Evolutionary conservation across 2,113 vertebrate genomes (phyloP).

Genomic region (Nyctereutes procyonoides): DNA sequence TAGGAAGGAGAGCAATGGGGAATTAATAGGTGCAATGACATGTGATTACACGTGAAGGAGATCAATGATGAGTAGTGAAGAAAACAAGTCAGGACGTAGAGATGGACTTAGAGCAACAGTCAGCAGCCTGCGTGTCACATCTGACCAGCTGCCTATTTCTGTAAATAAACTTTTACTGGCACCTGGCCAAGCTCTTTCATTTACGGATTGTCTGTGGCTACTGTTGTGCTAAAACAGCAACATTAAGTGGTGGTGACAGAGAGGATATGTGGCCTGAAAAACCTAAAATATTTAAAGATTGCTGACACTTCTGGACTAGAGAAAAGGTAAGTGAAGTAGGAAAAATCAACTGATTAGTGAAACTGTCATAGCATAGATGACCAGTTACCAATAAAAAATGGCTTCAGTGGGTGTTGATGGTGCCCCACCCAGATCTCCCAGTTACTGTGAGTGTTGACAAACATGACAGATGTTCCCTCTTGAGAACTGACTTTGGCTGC

Average conservation of each 20-base stretch:
- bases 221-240: neutral
- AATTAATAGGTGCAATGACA: neutral
- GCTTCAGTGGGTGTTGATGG: neutral
- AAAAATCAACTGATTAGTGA: neutral
- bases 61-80: neutral
- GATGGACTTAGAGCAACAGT: neutral
- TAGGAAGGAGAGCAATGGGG: neutral
- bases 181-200: neutral
- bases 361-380: neutral
- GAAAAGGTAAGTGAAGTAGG: neutral
- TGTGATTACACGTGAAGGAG: neutral
- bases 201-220: neutral
- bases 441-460: neutral
- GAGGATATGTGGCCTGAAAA: neutral
- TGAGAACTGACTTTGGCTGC: neutral
- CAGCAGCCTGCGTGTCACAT: too few species aligned
- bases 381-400: neutral
- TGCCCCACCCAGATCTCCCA: neutral
- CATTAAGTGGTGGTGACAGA: neutral
- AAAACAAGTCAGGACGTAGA: neutral
- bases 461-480: neutral
- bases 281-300: neutral
- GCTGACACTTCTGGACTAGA: neutral
- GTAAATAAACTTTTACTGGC: neutral
- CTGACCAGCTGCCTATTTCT: neutral